A percentile compares a stretch with the other conserved stretches of the same genome.
These are phyloP conservation scores for Trochalopteron elliotii DNA, from an alignment of 2,113 vertebrate genomes.

Conservation along the genomic window DNA sequence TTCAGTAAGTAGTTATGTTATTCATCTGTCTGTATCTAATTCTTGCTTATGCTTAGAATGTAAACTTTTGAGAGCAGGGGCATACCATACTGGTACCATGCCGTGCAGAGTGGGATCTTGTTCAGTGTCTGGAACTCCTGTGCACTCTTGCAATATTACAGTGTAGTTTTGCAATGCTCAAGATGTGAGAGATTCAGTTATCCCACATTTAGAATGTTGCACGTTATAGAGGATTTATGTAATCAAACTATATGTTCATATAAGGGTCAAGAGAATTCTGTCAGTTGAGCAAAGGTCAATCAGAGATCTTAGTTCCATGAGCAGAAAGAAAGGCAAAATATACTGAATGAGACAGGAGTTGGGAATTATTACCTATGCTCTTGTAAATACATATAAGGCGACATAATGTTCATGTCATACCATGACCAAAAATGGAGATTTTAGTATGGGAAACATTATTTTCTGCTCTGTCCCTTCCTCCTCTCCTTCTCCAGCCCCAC, in stretches of 20 bases:
- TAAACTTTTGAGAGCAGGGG: conserved; percentile 4
- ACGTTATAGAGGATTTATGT: neutral
- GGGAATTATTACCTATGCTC: neutral
- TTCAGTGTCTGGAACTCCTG: neutral
- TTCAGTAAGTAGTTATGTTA: neutral
- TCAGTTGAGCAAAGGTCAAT: neutral
- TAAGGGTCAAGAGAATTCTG: neutral
- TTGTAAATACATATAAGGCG: neutral
- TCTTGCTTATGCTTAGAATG: conserved; percentile 14
- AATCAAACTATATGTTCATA: neutral
- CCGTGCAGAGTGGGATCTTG: neutral
- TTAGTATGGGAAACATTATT: conserved; percentile 31
- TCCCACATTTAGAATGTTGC: neutral
- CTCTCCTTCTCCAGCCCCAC: neutral
- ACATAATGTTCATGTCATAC: neutral
- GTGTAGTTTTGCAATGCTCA: neutral
- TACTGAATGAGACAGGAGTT: neutral
- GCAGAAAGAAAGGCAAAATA: neutral
- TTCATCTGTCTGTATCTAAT: conserved; percentile 1
- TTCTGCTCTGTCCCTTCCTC: conserved; percentile 8
- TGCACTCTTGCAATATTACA: neutral
- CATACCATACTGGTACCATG: neutral
- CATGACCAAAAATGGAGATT: conserved; percentile 43
- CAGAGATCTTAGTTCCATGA: neutral
- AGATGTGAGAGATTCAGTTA: neutral